These are phyloP conservation scores for Pandemis heparana DNA, from an alignment of 2,888 invertebrate genomes.

Conservation along the genomic window DNA sequence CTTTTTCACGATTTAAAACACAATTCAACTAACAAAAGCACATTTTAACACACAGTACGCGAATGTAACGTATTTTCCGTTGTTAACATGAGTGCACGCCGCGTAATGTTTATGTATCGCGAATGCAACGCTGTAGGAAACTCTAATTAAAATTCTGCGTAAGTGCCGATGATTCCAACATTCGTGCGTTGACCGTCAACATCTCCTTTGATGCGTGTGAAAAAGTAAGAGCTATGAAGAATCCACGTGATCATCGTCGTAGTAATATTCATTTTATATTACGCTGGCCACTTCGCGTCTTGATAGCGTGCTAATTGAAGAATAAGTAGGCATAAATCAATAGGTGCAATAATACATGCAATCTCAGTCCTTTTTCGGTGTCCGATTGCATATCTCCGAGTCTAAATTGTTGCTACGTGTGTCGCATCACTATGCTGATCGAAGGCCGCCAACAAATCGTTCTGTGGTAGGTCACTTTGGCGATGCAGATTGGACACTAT, in stretches of 20 bases:
- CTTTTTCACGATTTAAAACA: conserved; percentile 60
- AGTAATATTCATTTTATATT: conserved; percentile 17
- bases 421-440: conserved; percentile 70
- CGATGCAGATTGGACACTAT: conserved; percentile 59
- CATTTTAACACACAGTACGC: conserved; percentile 69
- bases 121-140: conserved; percentile 76
- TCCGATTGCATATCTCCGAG: conserved; percentile 52
- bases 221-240: conserved; percentile 71
- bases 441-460: conserved; percentile 64
- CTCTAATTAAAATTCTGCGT: conserved; percentile 82
- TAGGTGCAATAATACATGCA: conserved; percentile 31
- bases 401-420: conserved; percentile 77
- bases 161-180: conserved; percentile 76
- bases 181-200: conserved; percentile 76
- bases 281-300: conserved; percentile 3
- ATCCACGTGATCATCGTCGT: conserved; percentile 24
- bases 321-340: conserved; percentile 15
- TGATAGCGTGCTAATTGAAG: conserved; percentile 10
- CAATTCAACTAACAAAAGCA: conserved; percentile 61
- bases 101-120: conserved; percentile 80
- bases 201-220: conserved; percentile 78
- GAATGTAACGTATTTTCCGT: conserved; percentile 76
- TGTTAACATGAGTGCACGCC: conserved; percentile 78
- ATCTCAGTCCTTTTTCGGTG: conserved; percentile 42
- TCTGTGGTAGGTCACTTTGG: conserved; percentile 74